Percentiles rank a stretch among this genome's conserved stretches.
Conservation (phyloP, 2,888 invertebrate species). For the Agrotis clavis region DNA sequence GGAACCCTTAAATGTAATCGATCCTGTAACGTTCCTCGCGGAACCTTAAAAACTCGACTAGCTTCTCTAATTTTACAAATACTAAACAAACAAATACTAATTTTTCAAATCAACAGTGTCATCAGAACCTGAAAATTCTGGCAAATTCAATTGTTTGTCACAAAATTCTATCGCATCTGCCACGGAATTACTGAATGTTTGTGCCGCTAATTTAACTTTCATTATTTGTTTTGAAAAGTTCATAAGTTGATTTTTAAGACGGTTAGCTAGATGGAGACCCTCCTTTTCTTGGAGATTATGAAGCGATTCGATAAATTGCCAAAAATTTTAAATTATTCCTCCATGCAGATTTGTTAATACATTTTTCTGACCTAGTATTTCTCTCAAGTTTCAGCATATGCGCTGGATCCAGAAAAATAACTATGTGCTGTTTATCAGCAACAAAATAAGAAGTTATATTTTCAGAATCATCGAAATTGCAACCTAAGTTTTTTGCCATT, state of each 20-base stretch:
- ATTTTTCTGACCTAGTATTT: background rate
- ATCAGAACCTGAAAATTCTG: background rate
- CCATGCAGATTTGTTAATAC: background rate
- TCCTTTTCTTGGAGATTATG: constrained; percentile 1
- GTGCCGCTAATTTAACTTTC: constrained; percentile 50
- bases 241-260: constrained; percentile 20
- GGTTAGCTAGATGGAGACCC: constrained; percentile 6
- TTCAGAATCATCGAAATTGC: too few species aligned
- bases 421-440: too few species aligned
- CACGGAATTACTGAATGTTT: constrained; percentile 46
- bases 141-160: background rate
- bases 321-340: background rate
- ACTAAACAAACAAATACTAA: background rate
- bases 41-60: too few species aligned
- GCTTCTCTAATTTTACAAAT: background rate
- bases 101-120: background rate
- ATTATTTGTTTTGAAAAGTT: constrained; percentile 43
- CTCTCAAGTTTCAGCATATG: background rate
- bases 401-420: background rate
- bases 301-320: background rate
- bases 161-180: constrained; percentile 28
- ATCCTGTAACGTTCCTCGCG: too few species aligned
- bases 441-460: too few species aligned
- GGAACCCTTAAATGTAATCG: too few species aligned
- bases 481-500: too few species aligned